These are phyloP conservation scores for Neodontobutis hainanensis DNA, from an alignment of 2,113 vertebrate genomes.

Conservation along the genomic window DNA sequence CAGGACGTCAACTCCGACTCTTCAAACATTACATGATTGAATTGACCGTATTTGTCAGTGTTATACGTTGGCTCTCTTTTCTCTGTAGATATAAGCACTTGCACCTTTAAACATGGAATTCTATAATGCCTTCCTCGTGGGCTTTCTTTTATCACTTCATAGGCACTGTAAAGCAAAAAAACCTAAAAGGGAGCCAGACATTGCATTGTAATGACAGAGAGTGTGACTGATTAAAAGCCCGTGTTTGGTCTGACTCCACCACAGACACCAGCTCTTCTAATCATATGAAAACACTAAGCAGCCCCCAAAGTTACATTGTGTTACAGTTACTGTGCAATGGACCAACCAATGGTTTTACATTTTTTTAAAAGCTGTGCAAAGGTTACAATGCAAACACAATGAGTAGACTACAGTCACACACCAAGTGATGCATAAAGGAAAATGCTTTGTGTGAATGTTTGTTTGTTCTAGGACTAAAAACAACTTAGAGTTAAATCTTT, in stretches of 20 bases:
- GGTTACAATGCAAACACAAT: not conserved
- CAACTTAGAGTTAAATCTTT: slow-evolving; percentile 39
- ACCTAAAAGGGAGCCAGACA: not conserved
- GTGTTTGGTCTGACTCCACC: not conserved
- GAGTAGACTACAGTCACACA: not conserved
- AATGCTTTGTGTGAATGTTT: not conserved
- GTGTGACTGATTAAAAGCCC: slow-evolving; percentile 7
- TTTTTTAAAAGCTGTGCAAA: slow-evolving; percentile 6
- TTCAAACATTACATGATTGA: too few species aligned
- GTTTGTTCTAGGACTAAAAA: slow-evolving; percentile 18
- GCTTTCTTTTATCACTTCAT: not conserved
- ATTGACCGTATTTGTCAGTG: too few species aligned
- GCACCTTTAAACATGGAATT: too few species aligned
- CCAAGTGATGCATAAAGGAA: not conserved
- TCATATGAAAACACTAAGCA: slow-evolving; percentile 5
- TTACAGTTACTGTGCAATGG: slow-evolving; percentile 16
- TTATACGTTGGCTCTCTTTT: too few species aligned
- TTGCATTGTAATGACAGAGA: not conserved
- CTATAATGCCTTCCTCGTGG: not conserved
- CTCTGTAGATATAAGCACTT: too few species aligned
- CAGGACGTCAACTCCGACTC: too few species aligned
- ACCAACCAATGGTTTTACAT: slow-evolving; percentile 27
- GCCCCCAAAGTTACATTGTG: slow-evolving; percentile 6
- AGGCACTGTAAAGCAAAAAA: not conserved
- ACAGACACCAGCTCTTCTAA: not conserved